A percentile compares a stretch with the other conserved stretches of the same genome.
Evolutionary conservation across 2,888 invertebrate species (phyloP).

Genomic region (Trisateles emortualis): DNA sequence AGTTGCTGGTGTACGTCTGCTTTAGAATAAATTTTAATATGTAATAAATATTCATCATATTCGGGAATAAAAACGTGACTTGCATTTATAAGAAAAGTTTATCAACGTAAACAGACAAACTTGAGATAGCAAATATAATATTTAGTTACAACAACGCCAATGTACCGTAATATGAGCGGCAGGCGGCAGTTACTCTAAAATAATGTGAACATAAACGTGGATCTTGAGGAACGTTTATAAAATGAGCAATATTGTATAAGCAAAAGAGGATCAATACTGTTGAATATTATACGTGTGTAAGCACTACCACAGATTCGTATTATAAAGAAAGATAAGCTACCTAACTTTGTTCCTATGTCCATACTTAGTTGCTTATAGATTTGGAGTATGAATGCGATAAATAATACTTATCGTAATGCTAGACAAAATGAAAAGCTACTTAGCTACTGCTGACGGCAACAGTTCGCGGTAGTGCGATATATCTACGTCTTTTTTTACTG

Average conservation of each 20-base stretch:
- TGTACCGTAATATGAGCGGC: neutral
- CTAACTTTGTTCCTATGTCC: no score
- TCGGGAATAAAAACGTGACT: neutral
- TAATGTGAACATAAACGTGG: constrained; percentile 16
- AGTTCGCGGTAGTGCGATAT: no score
- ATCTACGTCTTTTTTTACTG: no score
- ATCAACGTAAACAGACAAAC: constrained; percentile 21
- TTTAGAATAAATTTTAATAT: no score
- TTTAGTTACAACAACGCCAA: neutral
- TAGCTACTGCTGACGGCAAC: no score
- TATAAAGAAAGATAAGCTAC: no score
- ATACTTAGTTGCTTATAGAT: no score
- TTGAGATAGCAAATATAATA: neutral
- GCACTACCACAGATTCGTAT: no score
- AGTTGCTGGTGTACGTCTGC: no score
- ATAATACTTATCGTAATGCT: no score
- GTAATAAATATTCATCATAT: neutral
- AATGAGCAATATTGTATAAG: constrained; percentile 17
- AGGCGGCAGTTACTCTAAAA: constrained; percentile 13
- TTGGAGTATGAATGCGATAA: no score
- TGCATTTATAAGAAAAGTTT: neutral
- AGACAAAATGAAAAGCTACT: no score
- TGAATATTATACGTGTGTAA: neutral
- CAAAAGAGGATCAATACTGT: constrained; percentile 16
- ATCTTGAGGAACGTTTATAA: constrained; percentile 15